Percentiles rank a stretch among this genome's conserved stretches.
Evolutionary conservation across 1,140 invertebrate genomes (phyloP).

Genomic region (Drosophila murphyi): DNA sequence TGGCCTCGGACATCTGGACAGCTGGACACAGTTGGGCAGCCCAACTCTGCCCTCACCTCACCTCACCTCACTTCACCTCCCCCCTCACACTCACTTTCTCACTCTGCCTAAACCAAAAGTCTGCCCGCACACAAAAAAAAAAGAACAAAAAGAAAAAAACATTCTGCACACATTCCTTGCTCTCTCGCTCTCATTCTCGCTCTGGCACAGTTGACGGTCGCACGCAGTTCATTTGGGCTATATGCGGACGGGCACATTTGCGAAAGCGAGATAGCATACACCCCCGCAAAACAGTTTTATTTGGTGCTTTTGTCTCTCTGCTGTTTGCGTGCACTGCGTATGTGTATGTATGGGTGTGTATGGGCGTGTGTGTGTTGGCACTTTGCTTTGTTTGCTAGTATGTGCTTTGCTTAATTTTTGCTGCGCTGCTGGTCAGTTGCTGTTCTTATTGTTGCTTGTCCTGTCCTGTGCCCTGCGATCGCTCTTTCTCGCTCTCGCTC

Average conservation of each 20-base stretch:
- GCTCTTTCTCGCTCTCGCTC: conserved; percentile 15
- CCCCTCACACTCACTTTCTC: background rate
- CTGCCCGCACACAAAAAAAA: conserved; percentile 9
- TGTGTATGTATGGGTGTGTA: conserved; percentile 22
- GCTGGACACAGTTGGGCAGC: background rate
- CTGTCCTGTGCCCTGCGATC: conserved; percentile 35
- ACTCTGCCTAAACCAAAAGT: background rate
- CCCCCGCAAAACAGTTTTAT: conserved; percentile 59
- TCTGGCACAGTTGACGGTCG: conserved; percentile 1
- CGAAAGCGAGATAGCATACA: conserved; percentile 54
- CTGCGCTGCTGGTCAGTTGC: conserved; percentile 59
- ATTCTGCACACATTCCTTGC: conserved; percentile 40
- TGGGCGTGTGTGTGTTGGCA: conserved; percentile 51
- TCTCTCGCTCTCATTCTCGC: conserved; percentile 24
- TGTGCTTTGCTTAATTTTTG: conserved; percentile 60
- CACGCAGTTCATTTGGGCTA: conserved; percentile 44
- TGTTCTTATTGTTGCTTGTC: conserved; percentile 16
- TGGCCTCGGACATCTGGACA: conserved; percentile 14
- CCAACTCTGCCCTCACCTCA: background rate
- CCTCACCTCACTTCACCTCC: conserved; percentile 9
- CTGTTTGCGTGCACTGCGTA: conserved; percentile 6
- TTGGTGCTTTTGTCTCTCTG: conserved; percentile 24
- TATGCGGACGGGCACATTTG: conserved; percentile 4
- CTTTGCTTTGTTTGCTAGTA: conserved; percentile 59
- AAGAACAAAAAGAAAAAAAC: conserved; percentile 18